Percentiles rank a stretch among this genome's conserved stretches.
phyloP scores from a whole-genome alignment of 1,140 invertebrate genomes.

The Microvelia longipes region DNA sequence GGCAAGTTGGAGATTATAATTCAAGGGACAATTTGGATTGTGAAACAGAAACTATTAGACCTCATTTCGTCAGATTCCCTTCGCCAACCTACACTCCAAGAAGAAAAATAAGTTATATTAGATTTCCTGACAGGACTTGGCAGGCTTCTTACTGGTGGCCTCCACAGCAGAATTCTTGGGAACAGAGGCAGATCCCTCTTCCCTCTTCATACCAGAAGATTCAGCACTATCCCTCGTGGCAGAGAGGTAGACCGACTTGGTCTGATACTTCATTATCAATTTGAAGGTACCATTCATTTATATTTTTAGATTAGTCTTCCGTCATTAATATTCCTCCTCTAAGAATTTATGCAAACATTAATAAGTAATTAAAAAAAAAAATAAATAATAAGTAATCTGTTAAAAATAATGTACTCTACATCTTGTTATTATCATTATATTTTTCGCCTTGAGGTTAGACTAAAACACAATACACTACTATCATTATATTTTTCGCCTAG shows the following conservation, averaged over 20 bases:
- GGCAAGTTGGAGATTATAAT: background rate
- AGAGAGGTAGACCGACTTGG: background rate
- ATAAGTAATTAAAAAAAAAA: too few species aligned
- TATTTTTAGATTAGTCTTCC: too few species aligned
- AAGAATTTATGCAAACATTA: too few species aligned
- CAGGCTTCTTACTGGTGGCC: background rate
- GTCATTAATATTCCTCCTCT: too few species aligned
- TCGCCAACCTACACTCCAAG: background rate
- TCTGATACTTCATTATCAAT: background rate
- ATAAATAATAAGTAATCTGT: too few species aligned
- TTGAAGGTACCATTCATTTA: background rate
- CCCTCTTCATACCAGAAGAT: background rate
- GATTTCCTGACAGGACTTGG: constrained; percentile 1
- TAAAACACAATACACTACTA: too few species aligned
- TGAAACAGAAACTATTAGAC: background rate
- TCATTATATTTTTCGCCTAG: too few species aligned
- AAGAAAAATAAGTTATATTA: background rate
- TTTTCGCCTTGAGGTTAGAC: too few species aligned
- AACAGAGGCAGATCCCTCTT: background rate
- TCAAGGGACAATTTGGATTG: background rate
- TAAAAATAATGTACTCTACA: too few species aligned
- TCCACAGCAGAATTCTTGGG: background rate
- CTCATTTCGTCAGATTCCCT: background rate
- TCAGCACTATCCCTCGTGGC: background rate
- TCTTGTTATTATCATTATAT: too few species aligned